These are phyloP conservation scores for Stomatorhinus walkeri DNA, from an alignment of 2,797 vertebrate genomes.

Conservation along the genomic window DNA sequence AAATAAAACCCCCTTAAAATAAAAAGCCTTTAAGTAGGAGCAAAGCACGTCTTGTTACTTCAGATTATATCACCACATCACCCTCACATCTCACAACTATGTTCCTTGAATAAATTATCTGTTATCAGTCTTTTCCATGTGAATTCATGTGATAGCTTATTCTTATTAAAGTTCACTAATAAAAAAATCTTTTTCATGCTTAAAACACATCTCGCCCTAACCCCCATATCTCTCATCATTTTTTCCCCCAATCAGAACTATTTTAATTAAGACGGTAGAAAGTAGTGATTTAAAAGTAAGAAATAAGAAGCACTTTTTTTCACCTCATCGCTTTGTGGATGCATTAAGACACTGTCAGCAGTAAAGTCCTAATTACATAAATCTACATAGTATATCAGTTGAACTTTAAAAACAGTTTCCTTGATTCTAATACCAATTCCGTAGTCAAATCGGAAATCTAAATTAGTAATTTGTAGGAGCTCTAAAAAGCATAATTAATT, in stretches of 20 bases:
- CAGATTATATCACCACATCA: constrained; percentile 4
- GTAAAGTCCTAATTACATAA: constrained; percentile 13
- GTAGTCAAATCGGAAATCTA: not conserved
- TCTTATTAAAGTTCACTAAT: constrained; percentile 9
- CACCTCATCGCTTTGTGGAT: not conserved
- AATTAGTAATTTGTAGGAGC: not conserved
- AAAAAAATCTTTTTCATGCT: constrained; percentile 13
- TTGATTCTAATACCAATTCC: not conserved
- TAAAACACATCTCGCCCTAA: not conserved
- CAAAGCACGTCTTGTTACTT: not conserved
- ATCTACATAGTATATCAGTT: not conserved
- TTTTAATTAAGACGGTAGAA: constrained; percentile 9
- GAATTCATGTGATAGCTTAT: constrained; percentile 6
- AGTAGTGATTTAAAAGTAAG: not conserved
- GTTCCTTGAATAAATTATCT: not conserved
- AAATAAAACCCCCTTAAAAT: not conserved
- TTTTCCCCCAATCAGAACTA: constrained; percentile 6
- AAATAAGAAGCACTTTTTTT: not conserved
- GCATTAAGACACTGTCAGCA: not conserved
- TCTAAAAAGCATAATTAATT: not conserved
- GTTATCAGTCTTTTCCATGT: constrained; percentile 3
- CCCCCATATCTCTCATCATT: constrained; percentile 1
- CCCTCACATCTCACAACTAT: not conserved
- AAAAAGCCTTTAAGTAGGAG: not conserved
- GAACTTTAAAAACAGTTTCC: not conserved